These are phyloP conservation scores for Zaprionus lineosus DNA, from an alignment of 2,888 invertebrate genomes.

Conservation along the genomic window DNA sequence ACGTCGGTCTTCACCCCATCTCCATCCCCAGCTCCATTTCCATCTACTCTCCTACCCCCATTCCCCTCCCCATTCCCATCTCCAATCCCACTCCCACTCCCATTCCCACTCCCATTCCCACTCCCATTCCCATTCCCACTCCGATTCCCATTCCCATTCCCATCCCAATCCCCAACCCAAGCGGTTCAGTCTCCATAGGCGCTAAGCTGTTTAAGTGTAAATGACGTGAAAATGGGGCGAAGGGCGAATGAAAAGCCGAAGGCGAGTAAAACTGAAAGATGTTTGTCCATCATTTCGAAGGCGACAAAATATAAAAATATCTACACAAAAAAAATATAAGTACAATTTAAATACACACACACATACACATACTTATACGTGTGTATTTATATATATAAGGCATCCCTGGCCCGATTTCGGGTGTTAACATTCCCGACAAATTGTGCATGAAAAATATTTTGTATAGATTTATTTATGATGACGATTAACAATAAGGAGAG, in stretches of 20 bases:
- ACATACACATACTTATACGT: slow-evolving; percentile 3
- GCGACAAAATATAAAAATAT: slow-evolving; percentile 45
- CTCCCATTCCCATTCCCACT: neutral
- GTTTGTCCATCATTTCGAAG: slow-evolving; percentile 34
- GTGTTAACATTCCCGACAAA: slow-evolving; percentile 47
- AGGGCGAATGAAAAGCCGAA: slow-evolving; percentile 21
- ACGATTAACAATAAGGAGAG: slow-evolving; percentile 61
- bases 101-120: neutral
- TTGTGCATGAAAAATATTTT: slow-evolving; percentile 53
- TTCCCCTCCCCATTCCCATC: too few relatives aligned
- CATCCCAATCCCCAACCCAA: slow-evolving; percentile 1
- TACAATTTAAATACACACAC: too few relatives aligned
- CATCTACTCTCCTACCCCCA: neutral
- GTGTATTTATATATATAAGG: slow-evolving; percentile 7
- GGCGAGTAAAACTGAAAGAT: slow-evolving; percentile 44
- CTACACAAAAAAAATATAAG: too few relatives aligned
- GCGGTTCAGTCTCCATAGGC: slow-evolving; percentile 39
- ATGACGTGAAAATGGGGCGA: slow-evolving; percentile 70
- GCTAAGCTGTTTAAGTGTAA: slow-evolving; percentile 75
- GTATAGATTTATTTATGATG: slow-evolving; percentile 66
- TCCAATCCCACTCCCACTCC: neutral
- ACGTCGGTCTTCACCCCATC: too few relatives aligned
- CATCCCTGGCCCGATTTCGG: neutral
- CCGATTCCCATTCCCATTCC: neutral
- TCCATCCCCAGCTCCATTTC: too few relatives aligned